Evolutionary conservation across 2,113 vertebrate species (phyloP).

Genomic region (Oxyura jamaicensis): DNA sequence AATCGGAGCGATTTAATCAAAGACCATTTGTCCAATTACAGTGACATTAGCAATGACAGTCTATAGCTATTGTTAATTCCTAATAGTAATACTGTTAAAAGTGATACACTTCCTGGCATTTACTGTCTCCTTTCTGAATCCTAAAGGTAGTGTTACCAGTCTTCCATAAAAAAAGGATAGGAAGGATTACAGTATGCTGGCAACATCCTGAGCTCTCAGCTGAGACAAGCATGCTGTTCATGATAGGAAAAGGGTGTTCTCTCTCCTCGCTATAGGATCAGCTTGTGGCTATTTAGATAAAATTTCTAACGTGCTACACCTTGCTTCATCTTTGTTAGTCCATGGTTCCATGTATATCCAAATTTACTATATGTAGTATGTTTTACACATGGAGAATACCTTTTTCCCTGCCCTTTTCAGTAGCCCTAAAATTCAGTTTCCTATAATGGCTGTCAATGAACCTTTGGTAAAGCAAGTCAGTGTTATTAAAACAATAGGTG

Average conservation of each 20-base stretch:
- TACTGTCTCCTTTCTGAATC: background rate
- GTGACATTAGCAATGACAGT: background rate
- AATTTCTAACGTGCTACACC: background rate
- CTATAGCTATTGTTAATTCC: background rate
- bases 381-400: background rate
- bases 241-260: background rate
- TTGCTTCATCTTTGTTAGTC: background rate
- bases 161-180: background rate
- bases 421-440: background rate
- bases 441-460: background rate
- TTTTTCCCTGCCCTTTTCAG: background rate
- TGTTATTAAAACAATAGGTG: background rate
- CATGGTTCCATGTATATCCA: background rate
- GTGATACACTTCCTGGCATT: background rate
- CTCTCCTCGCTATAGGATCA: background rate
- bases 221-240: background rate
- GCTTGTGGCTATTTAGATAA: background rate
- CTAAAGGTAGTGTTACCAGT: background rate
- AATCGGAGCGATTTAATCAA: background rate
- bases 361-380: background rate
- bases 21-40: background rate
- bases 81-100: background rate
- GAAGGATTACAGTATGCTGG: background rate
- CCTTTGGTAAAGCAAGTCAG: background rate
- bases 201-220: background rate